Conservation (phyloP, 2,888 invertebrate genomes). For the Synergus japonicus region DNA sequence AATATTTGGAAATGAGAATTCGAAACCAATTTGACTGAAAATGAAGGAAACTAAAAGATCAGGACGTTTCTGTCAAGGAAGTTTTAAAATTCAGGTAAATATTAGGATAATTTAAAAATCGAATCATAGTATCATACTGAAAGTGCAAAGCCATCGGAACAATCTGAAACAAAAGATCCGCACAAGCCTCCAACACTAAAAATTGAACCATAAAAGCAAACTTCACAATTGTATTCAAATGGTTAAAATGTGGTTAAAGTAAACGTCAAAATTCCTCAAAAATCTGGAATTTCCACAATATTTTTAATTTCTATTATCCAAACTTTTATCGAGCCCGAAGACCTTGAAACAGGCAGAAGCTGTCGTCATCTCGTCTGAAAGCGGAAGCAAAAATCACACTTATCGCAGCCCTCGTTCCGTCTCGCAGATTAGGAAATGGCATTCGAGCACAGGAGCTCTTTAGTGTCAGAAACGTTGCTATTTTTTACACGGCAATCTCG, state of each 20-base stretch:
- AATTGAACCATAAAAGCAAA: not conserved
- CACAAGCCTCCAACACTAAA: not conserved
- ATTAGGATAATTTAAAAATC: no score
- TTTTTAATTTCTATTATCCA: not conserved
- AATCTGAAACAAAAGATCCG: not conserved
- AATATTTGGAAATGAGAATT: no score
- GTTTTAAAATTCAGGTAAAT: no score
- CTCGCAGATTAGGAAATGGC: constrained; percentile 52
- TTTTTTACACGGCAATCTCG: constrained; percentile 1
- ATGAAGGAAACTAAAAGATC: no score
- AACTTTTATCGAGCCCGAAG: not conserved
- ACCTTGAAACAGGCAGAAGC: constrained; percentile 29
- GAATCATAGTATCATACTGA: no score
- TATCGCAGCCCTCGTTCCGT: constrained; percentile 59
- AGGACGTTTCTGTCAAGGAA: no score
- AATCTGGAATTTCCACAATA: not conserved
- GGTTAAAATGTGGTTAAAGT: not conserved
- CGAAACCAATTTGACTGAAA: no score
- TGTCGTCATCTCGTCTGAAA: constrained; percentile 41
- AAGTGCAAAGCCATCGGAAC: not conserved
- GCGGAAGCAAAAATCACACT: constrained; percentile 60
- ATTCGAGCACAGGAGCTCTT: constrained; percentile 43
- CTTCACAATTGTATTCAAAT: not conserved
- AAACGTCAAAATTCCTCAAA: not conserved
- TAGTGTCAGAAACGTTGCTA: constrained; percentile 51